A percentile compares a stretch with the other conserved stretches of the same genome.
phyloP scores from a whole-genome alignment of 2,797 vertebrate species.

The Danio tinwini region DNA sequence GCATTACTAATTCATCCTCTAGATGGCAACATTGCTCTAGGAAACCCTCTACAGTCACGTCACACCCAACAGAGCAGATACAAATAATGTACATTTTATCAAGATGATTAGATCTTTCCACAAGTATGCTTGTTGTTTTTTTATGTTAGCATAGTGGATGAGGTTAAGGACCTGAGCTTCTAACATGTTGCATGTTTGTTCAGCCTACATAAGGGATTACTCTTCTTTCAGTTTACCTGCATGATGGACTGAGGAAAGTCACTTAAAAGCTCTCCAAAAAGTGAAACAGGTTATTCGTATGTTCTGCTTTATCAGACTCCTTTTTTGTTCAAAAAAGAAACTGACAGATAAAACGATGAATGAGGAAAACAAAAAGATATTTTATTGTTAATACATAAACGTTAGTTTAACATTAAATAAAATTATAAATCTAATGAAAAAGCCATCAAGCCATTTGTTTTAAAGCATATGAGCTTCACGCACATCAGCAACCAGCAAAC shows the following conservation, averaged over 20 bases:
- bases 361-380: conserved; percentile 64
- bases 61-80: neutral
- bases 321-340: neutral
- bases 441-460: conserved; percentile 66
- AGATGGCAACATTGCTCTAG: conserved; percentile 15
- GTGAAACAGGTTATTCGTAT: neutral
- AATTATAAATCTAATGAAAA: conserved; percentile 53
- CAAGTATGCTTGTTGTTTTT: neutral
- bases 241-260: neutral
- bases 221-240: neutral
- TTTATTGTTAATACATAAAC: conserved; percentile 80
- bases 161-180: neutral
- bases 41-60: neutral
- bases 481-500: conserved; percentile 60
- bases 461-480: conserved; percentile 65
- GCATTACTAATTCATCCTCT: conserved; percentile 2
- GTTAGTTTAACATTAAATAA: conserved; percentile 61
- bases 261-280: neutral
- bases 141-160: neutral
- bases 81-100: too few species aligned
- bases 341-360: conserved; percentile 4
- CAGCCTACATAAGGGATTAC: neutral
- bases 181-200: neutral
- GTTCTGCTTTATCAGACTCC: neutral
- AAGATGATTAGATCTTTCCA: neutral